Evolutionary conservation across 1,140 invertebrate genomes (phyloP), one percentile per base, ranked within the genome.

Genomic region (Drosophila albomicans): DNA sequence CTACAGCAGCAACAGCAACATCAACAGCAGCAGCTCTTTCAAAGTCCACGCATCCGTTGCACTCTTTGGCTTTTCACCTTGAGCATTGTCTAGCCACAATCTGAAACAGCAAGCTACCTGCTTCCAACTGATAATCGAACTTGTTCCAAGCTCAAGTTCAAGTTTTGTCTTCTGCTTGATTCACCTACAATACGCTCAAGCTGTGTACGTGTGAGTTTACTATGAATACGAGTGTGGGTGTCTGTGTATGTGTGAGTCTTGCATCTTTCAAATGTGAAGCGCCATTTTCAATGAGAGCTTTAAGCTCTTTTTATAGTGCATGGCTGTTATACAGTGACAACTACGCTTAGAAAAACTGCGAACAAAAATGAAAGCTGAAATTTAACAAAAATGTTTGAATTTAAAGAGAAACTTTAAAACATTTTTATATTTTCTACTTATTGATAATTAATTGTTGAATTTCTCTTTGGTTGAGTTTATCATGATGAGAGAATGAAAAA

Each of bases 261-360:
- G 16, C 56, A 30, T 32, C 4, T 49, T 20, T 57, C 28, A 32
- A 43, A 38, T 20, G 10, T 57, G 43, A 3, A 16, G 25, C 15
- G 28, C 20, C 70, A 59, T 59, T 35, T 16, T 28, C 46, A 10
- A 15, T 10, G 15, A 61, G 38, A 74, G 71, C 65, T 69, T 61
- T 38, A 74, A 74, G 71, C 70, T 74, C 35, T n/a, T 11, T 57
- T 57, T 57, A 20, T 20, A 2, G 1, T 1, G 1, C 3, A 20
- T 38, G 2, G 2, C 3, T 38, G n/a, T 8, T 7, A 5, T 58
- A 35, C 65, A 68, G 65, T 68, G 5, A 20, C 20, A 20, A 20
- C 1, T 20, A 1, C 16, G 16, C 1, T 20, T 1, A 2, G 20
- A 20, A 20, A 20, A 20, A 20, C 20, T 20, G 20, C 20, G 16